A percentile compares a stretch with the other conserved stretches of the same genome.
phyloP scores from a whole-genome alignment of 2,113 vertebrate genomes.

The Carassius carassius region DNA sequence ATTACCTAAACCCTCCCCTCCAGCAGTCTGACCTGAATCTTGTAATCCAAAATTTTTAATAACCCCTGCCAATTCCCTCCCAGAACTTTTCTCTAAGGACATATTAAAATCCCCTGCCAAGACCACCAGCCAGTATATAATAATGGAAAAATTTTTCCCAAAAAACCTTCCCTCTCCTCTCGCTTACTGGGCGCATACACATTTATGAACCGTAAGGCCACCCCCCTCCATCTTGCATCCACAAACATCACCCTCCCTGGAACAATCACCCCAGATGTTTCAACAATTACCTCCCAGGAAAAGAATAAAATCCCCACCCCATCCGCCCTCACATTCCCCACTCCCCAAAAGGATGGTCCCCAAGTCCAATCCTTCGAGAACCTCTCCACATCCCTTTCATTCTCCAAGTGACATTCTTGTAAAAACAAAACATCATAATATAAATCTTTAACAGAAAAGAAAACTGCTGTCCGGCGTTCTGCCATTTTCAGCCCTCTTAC shows the following conservation, averaged over 20 bases:
- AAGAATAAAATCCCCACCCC: neutral
- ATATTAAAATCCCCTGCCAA: neutral
- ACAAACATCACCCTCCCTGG: neutral
- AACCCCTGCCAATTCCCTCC: neutral
- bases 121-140: neutral
- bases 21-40: neutral
- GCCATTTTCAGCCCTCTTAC: neutral
- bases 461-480: neutral
- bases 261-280: neutral
- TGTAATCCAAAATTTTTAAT: neutral
- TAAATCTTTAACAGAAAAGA: neutral
- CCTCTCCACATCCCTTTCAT: neutral
- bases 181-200: neutral
- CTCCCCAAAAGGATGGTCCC: neutral
- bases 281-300: neutral
- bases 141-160: neutral
- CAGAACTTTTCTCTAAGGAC: neutral
- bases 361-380: neutral
- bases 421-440: neutral
- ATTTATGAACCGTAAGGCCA: neutral
- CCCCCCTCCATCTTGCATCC: neutral
- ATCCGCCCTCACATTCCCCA: constrained; percentile 2
- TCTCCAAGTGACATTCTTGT: neutral
- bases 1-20: neutral
- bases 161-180: neutral